Evolutionary conservation across 2,888 invertebrate species (phyloP).

Genomic region (Bugulina stolonifera): DNA sequence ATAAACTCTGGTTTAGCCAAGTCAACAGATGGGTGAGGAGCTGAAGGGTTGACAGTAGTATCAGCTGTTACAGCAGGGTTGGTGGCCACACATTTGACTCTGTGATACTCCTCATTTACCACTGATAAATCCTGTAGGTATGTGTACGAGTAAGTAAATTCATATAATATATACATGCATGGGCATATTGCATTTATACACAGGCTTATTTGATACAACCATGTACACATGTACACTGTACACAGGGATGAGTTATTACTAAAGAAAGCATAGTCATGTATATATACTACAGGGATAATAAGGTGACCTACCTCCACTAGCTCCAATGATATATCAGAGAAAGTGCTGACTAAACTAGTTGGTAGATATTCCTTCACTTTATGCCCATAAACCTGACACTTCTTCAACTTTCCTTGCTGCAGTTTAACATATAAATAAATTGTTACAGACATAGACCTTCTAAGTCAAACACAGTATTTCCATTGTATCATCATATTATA

Average conservation of each 20-base stretch:
- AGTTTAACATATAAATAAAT: no score
- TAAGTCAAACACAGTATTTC: no score
- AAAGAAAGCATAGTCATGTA: no score
- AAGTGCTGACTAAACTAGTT: neutral
- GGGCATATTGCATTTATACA: no score
- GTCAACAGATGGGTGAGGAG: conserved; percentile 14
- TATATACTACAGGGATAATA: no score
- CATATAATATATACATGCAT: no score
- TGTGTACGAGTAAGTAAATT: no score
- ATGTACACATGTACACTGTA: no score
- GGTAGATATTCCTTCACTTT: conserved; percentile 6
- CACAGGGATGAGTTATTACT: no score
- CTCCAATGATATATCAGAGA: conserved; percentile 11
- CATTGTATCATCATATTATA: no score
- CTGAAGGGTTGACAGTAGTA: neutral
- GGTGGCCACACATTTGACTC: conserved; percentile 22
- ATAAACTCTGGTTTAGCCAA: conserved; percentile 20
- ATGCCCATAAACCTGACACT: neutral
- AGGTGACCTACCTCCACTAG: conserved; percentile 1
- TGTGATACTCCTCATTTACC: conserved; percentile 15
- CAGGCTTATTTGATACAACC: no score
- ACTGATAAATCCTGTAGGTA: neutral
- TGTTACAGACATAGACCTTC: no score
- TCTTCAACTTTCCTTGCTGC: conserved; percentile 9
- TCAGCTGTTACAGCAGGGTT: neutral